Base-by-base conservation (phyloP, 2,797 vertebrate species). In the Limnodromus scolopaceus region DNA sequence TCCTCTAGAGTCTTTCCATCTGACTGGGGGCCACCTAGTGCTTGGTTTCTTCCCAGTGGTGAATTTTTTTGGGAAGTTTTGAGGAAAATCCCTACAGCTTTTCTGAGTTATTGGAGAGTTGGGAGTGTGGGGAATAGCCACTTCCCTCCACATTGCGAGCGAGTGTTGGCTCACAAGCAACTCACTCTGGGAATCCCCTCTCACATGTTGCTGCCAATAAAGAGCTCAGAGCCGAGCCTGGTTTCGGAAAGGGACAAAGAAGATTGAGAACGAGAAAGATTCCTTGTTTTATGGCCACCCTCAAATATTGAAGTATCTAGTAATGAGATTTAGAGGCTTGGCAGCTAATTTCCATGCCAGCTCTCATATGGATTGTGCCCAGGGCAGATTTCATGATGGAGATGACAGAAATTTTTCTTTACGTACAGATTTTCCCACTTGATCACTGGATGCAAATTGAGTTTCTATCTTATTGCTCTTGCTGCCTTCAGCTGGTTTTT, bases 11-110 rank as follows among this genome's bases (percentile, higher is more conserved):
- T 72, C 34, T 80, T 88, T 93, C 39, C 54, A 70, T 66, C 41
- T 1, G 9, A 7, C 53, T 10, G 17, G 78, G 90, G 70, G 80
- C 61, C 2, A 11, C 55, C 69, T 71, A 70, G 38, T 13, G 30
- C 57, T 66, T 51, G n/a, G 57, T 89, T 91, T 93, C 86, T 94
- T 93, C 75, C 83, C 78, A 48, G 36, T 3, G 41, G 30, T 68
- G 48, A 85, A 93, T 39, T 69, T 88, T 90, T 95, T 85, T 92
- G 86, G 60, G 76, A 96, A 85, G 11, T 97, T 97, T 95, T 65
- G 45, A 91, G 85, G 92, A 96, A 97, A 97, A 96, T 96, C 96
- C 96, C 97, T 95, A 7, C 8, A 75, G 61, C 28, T 75, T 91
- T 92, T 96, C 12, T 83, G 64, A 85, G 55, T 75, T 94, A 34